Conservation (phyloP, 2,797 vertebrate species). For the Pachyuromys duprasi region DNA sequence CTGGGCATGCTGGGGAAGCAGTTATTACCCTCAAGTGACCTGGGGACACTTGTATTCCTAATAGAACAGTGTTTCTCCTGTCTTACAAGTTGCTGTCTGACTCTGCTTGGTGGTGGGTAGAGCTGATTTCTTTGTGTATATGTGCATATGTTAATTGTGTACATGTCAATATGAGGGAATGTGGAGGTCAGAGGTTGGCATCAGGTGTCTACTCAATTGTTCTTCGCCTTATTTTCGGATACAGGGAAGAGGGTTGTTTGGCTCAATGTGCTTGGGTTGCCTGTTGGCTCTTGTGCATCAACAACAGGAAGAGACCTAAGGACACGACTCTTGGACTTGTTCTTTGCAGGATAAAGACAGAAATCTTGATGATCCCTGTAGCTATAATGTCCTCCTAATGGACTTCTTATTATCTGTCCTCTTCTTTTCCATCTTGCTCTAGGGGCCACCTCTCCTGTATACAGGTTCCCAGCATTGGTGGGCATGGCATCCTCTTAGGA, state of each 20-base stretch:
- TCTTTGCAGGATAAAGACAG: neutral
- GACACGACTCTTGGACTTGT: neutral
- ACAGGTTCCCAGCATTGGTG: neutral
- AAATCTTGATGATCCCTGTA: neutral
- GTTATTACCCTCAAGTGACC: too few relatives aligned
- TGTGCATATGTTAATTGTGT: neutral
- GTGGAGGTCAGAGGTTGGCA: neutral
- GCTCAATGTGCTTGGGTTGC: neutral
- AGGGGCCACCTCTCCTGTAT: neutral
- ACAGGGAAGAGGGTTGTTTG: too few relatives aligned
- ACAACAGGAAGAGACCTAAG: neutral
- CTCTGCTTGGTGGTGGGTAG: neutral
- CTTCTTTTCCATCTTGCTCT: neutral
- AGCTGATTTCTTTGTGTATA: neutral
- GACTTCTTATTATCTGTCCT: neutral
- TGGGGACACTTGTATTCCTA: rapidly evolving
- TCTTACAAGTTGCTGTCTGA: rapidly evolving
- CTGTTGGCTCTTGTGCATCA: neutral
- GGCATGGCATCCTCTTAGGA: neutral
- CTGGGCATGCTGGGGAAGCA: neutral
- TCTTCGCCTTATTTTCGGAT: neutral
- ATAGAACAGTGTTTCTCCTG: neutral
- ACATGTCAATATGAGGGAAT: neutral
- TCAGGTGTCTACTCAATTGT: neutral
- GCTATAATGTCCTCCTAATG: too few relatives aligned